A percentile compares a stretch with the other conserved stretches of the same genome.
Conservation (phyloP, 1,140 invertebrate genomes). For the Drosophila persimilis region DNA sequence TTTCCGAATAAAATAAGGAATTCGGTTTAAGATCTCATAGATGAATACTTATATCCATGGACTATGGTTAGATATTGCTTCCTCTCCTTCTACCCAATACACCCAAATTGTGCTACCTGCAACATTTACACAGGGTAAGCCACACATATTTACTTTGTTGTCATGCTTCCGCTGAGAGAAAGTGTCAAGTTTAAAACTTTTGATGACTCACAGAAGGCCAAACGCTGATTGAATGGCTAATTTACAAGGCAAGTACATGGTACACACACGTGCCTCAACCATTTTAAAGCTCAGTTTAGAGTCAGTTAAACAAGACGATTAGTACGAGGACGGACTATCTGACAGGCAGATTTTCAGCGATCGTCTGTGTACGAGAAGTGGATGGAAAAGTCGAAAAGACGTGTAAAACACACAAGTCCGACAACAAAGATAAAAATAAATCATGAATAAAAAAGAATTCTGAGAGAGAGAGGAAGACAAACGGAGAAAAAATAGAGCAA, state of each 20-base stretch:
- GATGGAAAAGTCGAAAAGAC: constrained; percentile 10
- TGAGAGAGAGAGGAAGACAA: constrained; percentile 22
- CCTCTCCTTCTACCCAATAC: constrained; percentile 1
- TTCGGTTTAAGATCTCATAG: too few species aligned
- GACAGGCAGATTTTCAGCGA: neutral
- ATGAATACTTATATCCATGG: too few species aligned
- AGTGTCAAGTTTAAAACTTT: constrained; percentile 33
- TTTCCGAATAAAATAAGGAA: too few species aligned
- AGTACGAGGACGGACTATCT: constrained; percentile 6
- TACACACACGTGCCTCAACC: constrained; percentile 32
- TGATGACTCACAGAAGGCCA: constrained; percentile 40
- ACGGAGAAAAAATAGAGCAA: constrained; percentile 45
- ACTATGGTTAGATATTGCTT: too few species aligned
- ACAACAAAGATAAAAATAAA: constrained; percentile 75
- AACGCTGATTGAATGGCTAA: constrained; percentile 42
- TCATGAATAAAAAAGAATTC: constrained; percentile 69
- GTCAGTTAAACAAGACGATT: constrained; percentile 3
- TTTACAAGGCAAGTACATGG: constrained; percentile 28
- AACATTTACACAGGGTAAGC: constrained; percentile 22
- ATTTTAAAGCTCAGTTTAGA: constrained; percentile 33
- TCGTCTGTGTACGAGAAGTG: neutral
- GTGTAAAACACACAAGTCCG: constrained; percentile 44
- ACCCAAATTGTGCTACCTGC: constrained; percentile 12
- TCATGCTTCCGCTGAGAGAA: constrained; percentile 43
- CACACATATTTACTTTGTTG: constrained; percentile 43